phyloP scores from a whole-genome alignment of 2,113 vertebrate genomes.

The Hyperoodon ampullatus region DNA sequence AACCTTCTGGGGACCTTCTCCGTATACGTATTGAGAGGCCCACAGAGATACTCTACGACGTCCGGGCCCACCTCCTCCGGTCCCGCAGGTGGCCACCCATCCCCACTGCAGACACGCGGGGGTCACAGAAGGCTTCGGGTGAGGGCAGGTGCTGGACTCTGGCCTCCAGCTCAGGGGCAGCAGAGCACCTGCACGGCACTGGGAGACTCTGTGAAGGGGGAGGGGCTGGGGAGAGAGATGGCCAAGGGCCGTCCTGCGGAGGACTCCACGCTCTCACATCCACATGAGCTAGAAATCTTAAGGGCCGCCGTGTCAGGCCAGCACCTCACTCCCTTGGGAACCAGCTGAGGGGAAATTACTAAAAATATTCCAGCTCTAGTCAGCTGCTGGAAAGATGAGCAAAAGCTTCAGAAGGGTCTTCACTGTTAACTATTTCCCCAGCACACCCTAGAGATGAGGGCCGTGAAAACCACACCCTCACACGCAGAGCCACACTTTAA shows the following conservation, averaged over 20 bases:
- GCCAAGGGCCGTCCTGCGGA: fast-evolving
- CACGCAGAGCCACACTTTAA: neutral
- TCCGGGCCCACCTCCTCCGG: fast-evolving
- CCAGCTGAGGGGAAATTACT: neutral
- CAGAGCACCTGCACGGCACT: fast-evolving
- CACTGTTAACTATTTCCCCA: neutral
- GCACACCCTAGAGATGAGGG: neutral
- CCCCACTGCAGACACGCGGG: fast-evolving
- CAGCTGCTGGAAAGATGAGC: neutral
- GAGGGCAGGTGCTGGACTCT: neutral
- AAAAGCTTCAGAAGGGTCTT: neutral
- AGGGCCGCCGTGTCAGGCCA: fast-evolving
- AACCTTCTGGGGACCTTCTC: neutral
- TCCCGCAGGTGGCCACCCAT: fast-evolving
- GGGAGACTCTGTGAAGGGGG: neutral
- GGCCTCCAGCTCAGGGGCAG: fast-evolving
- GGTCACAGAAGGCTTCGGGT: neutral
- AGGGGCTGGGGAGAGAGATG: fast-evolving
- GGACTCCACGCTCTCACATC: fast-evolving
- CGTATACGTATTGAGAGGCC: fast-evolving
- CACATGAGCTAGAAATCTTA: fast-evolving
- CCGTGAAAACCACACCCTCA: neutral
- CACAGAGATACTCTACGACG: fast-evolving
- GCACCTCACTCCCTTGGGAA: fast-evolving
- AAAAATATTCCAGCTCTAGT: fast-evolving